Evolutionary conservation across 1,140 invertebrate genomes (phyloP).

Genomic region (Drosophila triauraria): DNA sequence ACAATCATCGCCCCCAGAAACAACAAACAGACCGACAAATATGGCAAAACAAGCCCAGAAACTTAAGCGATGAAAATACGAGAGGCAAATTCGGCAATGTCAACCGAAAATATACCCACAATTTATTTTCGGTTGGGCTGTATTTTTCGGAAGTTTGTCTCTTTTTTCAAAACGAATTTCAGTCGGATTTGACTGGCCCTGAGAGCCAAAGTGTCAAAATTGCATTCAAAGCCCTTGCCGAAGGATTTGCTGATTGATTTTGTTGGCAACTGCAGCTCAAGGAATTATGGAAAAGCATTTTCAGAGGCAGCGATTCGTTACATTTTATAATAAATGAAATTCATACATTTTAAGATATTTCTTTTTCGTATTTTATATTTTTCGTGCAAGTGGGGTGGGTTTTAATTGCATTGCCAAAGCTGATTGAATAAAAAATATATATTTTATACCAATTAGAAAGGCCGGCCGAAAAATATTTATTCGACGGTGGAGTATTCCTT

Average conservation of each 20-base stretch:
- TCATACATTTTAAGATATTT: neutral
- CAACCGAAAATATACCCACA: constrained; percentile 33
- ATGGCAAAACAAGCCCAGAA: constrained; percentile 11
- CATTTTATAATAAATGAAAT: neutral
- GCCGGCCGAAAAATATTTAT: neutral
- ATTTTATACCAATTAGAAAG: neutral
- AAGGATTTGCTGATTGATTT: constrained; percentile 16
- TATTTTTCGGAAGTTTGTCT: constrained; percentile 11
- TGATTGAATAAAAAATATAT: neutral
- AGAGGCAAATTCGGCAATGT: constrained; percentile 29
- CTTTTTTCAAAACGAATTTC: neutral
- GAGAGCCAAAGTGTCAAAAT: constrained; percentile 14
- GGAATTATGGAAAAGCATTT: neutral
- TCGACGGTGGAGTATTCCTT: neutral
- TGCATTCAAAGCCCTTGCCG: constrained; percentile 7
- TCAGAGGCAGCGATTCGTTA: neutral
- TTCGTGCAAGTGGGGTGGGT: neutral
- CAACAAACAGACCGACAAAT: constrained; percentile 20
- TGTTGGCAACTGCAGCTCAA: neutral
- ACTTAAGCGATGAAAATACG: constrained; percentile 18
- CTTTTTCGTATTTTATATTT: neutral
- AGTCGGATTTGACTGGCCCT: constrained; percentile 12
- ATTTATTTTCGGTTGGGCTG: constrained; percentile 12
- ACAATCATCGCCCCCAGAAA: constrained; percentile 33
- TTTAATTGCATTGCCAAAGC: neutral